Conservation (phyloP, 2,797 vertebrate genomes). For the Echiichthys vipera region DNA sequence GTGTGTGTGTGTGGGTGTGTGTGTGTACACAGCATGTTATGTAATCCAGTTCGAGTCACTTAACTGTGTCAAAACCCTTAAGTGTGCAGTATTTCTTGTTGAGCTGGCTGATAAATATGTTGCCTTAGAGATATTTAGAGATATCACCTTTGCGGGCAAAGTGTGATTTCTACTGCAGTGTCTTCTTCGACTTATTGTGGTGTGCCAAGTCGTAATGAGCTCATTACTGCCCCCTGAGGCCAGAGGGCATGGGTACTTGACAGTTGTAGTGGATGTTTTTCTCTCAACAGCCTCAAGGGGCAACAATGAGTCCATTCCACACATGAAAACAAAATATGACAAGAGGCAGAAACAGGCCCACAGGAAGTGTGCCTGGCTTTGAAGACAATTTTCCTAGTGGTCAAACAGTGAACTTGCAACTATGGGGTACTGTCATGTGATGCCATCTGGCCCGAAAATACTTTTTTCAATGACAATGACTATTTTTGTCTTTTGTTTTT, state of each 20-base stretch:
- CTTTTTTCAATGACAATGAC: no score
- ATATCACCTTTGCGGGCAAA: background rate
- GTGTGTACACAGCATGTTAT: constrained; percentile 64
- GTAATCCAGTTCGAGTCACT: constrained; percentile 12
- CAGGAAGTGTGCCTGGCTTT: no score
- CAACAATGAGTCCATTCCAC: background rate
- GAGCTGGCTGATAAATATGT: background rate
- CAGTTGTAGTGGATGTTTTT: background rate
- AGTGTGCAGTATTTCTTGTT: background rate
- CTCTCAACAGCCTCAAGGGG: background rate
- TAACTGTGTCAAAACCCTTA: constrained; percentile 13
- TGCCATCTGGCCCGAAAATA: no score
- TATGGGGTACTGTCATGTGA: no score
- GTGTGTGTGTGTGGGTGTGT: constrained; percentile 88
- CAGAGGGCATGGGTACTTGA: background rate
- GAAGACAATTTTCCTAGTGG: no score
- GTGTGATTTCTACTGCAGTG: background rate
- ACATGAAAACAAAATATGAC: no score
- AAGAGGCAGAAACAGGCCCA: no score
- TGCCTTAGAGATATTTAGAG: background rate
- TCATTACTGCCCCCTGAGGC: background rate
- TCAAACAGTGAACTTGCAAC: no score
- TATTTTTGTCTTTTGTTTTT: no score
- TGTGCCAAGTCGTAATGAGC: no score
- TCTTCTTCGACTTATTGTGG: background rate